Evolutionary conservation across 2,113 vertebrate species (phyloP).

Genomic region (Loxodonta africana): DNA sequence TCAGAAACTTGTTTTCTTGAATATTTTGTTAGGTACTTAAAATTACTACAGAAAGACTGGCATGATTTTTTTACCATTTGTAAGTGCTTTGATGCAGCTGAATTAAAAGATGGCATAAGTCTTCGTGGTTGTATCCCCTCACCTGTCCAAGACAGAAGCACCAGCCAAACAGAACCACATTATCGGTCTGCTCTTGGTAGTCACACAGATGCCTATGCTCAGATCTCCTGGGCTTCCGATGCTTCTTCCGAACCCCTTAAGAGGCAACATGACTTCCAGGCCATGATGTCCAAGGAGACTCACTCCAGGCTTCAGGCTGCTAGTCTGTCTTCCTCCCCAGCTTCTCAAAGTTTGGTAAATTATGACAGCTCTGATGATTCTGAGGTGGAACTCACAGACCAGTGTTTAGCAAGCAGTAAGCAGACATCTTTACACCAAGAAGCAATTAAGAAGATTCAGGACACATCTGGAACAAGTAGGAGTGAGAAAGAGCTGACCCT

Average conservation of each 20-base stretch:
- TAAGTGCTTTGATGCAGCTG: conserved; percentile 69
- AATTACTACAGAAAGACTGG: conserved; percentile 91
- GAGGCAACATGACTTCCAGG: not conserved
- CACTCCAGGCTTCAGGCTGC: not conserved
- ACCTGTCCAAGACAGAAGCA: not conserved
- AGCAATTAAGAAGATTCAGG: not conserved
- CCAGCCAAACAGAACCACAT: not conserved
- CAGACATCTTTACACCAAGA: conserved; percentile 41
- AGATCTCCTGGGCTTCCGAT: not conserved
- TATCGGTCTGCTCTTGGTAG: not conserved
- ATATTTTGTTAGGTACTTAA: conserved; percentile 95
- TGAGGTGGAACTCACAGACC: conserved; percentile 85
- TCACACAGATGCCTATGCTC: not conserved
- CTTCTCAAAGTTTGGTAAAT: conserved; percentile 90
- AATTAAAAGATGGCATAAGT: not conserved
- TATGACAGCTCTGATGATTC: conserved; percentile 95
- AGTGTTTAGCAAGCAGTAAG: conserved; percentile 54
- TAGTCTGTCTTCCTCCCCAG: not conserved
- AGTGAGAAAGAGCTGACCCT: not conserved
- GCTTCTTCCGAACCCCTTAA: not conserved
- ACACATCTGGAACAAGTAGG: not conserved
- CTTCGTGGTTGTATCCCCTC: not conserved
- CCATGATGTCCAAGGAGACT: not conserved
- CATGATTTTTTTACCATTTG: conserved; percentile 88
- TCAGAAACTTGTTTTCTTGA: conserved; percentile 97